Evolutionary conservation across 2,113 vertebrate genomes (phyloP), one percentile per base, ranked within the genome.

Genomic region (Passerina amoena): DNA sequence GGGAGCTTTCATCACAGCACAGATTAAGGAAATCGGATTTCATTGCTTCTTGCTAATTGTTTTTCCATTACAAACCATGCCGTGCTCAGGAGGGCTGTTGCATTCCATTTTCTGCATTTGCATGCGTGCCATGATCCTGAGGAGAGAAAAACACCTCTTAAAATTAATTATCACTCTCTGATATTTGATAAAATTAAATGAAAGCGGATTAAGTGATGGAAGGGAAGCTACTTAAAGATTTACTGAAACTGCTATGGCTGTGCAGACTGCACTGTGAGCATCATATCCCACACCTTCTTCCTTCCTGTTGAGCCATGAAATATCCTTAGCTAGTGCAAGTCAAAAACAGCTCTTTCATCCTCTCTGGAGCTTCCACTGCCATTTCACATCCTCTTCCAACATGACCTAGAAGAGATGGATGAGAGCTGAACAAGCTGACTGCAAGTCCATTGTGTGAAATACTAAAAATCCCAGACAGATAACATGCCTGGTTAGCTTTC

Each of bases 1-100:
- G 64, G 38, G n/a, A 79, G 37, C 70, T 97, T 97, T 94, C 77
- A 83, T 92, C 92, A 78, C 77, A 86, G 31, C 63, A 42, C n/a
- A 91, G 92, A 94, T 95, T 89, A 91, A 89, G 80, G 76, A 92
- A 86, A 90, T 75, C 8, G 16, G 45, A 78, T 90, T 78, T 87
- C 57, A 75, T 80, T 78, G 48, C 79, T 82, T 88, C 86, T 78
- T 53, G 24, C 82, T 50, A 96, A 96, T 96, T 90, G 70, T 82
- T 96, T 94, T 88, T 91, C 82, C 92, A 61, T 37, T 82, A 75
- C 51, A 97, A 85, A 88, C 8, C 66, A 12, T 16, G 23, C 76
- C 0, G 0, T 86, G 22, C 90, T 83, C 24, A 73, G 76, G 40
- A 92, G 10, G 27, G 18, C 28, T 87, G 48, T 71, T 53, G 27